Percentiles rank a stretch among this genome's conserved stretches.
phyloP scores from a whole-genome alignment of 2,797 vertebrate species.

The Sphaeramia orbicularis region DNA sequence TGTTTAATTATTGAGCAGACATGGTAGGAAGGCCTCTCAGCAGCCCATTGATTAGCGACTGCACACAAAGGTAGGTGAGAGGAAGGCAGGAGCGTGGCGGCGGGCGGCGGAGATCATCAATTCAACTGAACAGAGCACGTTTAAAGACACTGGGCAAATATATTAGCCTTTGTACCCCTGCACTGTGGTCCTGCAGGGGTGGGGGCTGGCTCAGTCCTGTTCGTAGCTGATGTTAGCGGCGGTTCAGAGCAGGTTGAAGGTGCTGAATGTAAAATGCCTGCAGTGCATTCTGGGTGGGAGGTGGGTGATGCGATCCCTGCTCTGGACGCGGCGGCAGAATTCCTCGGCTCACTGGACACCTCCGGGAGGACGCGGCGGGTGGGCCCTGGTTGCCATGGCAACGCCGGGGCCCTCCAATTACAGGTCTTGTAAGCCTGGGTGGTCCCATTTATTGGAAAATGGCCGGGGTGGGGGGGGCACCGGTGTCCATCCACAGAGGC shows the following conservation, averaged over 20 bases:
- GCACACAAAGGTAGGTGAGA: conserved; percentile 62
- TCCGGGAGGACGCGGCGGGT: conserved; percentile 67
- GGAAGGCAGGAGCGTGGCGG: conserved; percentile 38
- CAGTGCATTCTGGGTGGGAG: conserved; percentile 24
- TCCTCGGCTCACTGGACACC: conserved; percentile 73
- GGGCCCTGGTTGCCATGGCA: conserved; percentile 75
- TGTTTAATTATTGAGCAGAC: conserved; percentile 83
- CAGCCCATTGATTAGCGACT: conserved; percentile 69
- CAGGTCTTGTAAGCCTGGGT: conserved; percentile 64
- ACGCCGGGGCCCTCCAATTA: conserved; percentile 73
- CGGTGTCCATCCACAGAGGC: conserved; percentile 46
- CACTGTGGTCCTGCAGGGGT: conserved; percentile 32
- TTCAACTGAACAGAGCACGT: conserved; percentile 53
- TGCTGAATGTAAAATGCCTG: conserved; percentile 37
- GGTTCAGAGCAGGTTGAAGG: conserved; percentile 3
- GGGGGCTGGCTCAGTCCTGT: conserved; percentile 19
- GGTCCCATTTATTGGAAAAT: conserved; percentile 72
- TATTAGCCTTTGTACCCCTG: conserved; percentile 58
- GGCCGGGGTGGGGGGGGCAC: conserved; percentile 34
- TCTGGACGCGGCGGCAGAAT: conserved; percentile 63
- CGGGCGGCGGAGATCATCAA: conserved; percentile 44
- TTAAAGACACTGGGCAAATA: conserved; percentile 58
- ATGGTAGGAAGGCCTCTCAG: conserved; percentile 64
- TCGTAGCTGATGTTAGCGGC: conserved; percentile 40
- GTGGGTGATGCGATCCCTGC: too few species aligned